phyloP scores from a whole-genome alignment of 1,140 invertebrate genomes.

The Heliconius nattereri region DNA sequence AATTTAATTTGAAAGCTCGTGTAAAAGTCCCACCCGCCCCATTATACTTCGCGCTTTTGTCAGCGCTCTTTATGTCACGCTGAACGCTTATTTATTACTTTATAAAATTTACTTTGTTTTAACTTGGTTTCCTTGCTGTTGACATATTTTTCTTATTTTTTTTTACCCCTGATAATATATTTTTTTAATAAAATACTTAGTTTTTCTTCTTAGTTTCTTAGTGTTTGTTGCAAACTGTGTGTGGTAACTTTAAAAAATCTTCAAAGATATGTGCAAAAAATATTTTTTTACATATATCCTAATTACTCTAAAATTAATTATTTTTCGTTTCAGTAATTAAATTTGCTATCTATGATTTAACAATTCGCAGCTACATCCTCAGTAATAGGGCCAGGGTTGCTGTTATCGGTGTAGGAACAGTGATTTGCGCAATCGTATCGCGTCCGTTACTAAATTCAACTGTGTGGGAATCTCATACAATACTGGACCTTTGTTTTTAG shows the following conservation, averaged over 20 bases:
- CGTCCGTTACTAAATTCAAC: constrained; percentile 52
- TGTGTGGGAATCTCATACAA: constrained; percentile 27
- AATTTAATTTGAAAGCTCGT: constrained; percentile 22
- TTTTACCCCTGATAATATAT: neutral
- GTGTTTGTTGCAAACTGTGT: too few species aligned
- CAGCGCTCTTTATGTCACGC: constrained; percentile 10
- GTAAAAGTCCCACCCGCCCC: constrained; percentile 13
- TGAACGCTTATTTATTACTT: neutral
- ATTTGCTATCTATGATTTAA: constrained; percentile 17
- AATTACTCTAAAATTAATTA: neutral
- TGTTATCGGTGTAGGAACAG: constrained; percentile 59
- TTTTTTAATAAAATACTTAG: neutral
- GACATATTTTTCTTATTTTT: neutral
- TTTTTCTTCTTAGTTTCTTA: neutral
- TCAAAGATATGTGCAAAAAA: too few species aligned
- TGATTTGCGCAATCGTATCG: constrained; percentile 69
- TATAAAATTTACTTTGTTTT: constrained; percentile 5
- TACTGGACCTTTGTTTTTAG: constrained; percentile 13
- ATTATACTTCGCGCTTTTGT: constrained; percentile 20
- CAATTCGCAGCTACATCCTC: constrained; percentile 60
- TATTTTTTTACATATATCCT: neutral
- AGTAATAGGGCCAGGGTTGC: constrained; percentile 75
- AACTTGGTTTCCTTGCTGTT: neutral
- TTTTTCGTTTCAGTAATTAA: neutral
- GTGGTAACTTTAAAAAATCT: too few species aligned